Percentiles rank a stretch among this genome's conserved stretches.
Conservation (phyloP, 2,797 vertebrate genomes). For the Lutjanus campechanus region DNA sequence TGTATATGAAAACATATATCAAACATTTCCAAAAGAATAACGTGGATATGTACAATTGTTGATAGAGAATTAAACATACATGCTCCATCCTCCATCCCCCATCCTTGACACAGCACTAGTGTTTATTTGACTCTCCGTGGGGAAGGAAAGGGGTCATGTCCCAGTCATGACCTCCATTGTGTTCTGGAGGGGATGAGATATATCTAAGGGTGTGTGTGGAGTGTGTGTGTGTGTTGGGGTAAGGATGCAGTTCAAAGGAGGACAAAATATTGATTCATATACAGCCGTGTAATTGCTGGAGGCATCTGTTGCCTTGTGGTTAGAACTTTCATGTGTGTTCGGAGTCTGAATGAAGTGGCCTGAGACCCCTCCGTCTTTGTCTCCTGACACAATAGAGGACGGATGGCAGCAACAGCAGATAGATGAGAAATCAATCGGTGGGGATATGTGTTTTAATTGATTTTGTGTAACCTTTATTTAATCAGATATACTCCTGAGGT, state of each 20-base stretch:
- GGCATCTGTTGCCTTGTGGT: slow-evolving; percentile 70
- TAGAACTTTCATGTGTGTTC: slow-evolving; percentile 48
- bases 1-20: too few relatives aligned
- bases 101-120: slow-evolving; percentile 32
- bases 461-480: slow-evolving; percentile 36
- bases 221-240: slow-evolving; percentile 21
- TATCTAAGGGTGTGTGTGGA: slow-evolving; percentile 37
- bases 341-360: slow-evolving; percentile 49
- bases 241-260: slow-evolving; percentile 63
- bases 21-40: too few relatives aligned
- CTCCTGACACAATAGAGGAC: slow-evolving; percentile 46
- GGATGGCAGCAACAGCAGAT: slow-evolving; percentile 24
- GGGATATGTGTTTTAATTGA: slow-evolving; percentile 35
- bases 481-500: slow-evolving; percentile 9
- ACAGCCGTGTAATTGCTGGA: slow-evolving; percentile 67
- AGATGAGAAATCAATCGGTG: slow-evolving; percentile 53
- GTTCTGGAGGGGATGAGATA: slow-evolving; percentile 67
- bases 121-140: slow-evolving; percentile 62
- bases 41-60: too few relatives aligned
- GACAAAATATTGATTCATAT: slow-evolving; percentile 74
- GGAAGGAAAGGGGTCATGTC: slow-evolving; percentile 66
- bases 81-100: slow-evolving; percentile 16
- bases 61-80: slow-evolving; percentile 7
- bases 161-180: slow-evolving; percentile 77
- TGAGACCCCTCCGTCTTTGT: slow-evolving; percentile 40